Conservation (phyloP, 2,888 invertebrate species). For the Pherbina coryleti region DNA sequence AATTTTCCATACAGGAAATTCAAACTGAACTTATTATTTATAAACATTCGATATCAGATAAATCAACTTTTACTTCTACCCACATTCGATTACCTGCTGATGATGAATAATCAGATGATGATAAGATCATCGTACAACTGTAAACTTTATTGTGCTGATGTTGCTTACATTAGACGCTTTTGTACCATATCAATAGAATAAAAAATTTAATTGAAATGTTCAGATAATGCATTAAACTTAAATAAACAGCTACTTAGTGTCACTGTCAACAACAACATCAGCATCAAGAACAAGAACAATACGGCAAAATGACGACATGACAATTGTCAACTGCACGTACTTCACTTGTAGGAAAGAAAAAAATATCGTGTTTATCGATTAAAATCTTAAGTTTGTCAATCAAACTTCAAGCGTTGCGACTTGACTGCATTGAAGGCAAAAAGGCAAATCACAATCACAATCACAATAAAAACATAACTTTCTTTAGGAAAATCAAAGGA, state of each 20-base stretch:
- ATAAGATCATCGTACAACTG: too few species aligned
- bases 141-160: too few species aligned
- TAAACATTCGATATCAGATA: too few species aligned
- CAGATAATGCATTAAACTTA: too few species aligned
- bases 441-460: neutral
- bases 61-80: too few species aligned
- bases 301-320: neutral
- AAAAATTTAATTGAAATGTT: too few species aligned
- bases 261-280: neutral
- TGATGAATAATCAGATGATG: too few species aligned
- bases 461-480: constrained; percentile 6
- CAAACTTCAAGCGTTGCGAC: constrained; percentile 47
- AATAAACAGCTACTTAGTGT: neutral
- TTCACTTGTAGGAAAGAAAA: constrained; percentile 10
- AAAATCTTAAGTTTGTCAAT: constrained; percentile 54
- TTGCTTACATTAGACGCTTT: too few species aligned
- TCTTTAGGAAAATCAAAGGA: neutral
- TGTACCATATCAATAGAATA: too few species aligned
- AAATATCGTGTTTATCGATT: constrained; percentile 52
- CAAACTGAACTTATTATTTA: too few species aligned
- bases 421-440: neutral
- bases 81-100: too few species aligned
- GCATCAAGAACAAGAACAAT: neutral
- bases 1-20: too few species aligned
- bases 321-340: constrained; percentile 20